phyloP scores from a whole-genome alignment of 1,140 invertebrate genomes.

The Andricus grossulariae region DNA sequence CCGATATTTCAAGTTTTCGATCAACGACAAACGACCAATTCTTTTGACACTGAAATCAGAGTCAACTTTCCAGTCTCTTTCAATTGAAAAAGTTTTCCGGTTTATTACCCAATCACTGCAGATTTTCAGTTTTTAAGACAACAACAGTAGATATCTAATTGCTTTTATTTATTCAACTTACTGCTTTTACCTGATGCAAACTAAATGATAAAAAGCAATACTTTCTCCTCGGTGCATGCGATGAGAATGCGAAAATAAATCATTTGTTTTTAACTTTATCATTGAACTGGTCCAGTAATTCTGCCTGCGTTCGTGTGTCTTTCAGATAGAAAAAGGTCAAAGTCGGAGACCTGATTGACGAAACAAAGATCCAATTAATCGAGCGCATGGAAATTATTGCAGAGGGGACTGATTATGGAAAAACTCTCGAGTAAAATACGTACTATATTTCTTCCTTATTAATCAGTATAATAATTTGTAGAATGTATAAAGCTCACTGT shows the following conservation, averaged over 20 bases:
- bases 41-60: no score
- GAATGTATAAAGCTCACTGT: background rate
- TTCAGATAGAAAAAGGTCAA: background rate
- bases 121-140: no score
- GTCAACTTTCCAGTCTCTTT: no score
- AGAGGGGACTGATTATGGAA: background rate
- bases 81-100: no score
- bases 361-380: constrained; percentile 41
- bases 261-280: background rate
- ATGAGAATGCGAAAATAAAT: background rate
- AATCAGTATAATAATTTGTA: background rate
- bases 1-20: constrained; percentile 6
- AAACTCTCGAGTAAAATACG: background rate
- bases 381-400: constrained; percentile 1
- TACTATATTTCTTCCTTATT: background rate
- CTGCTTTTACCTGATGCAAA: no score
- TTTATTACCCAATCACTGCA: no score
- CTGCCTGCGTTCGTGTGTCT: background rate
- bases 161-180: no score
- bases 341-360: constrained; percentile 36
- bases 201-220: no score
- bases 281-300: background rate
- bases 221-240: no score
- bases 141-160: no score
- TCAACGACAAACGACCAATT: background rate